A percentile compares a stretch with the other conserved stretches of the same genome.
These are phyloP conservation scores for Sinosuthora webbiana DNA, from an alignment of 2,113 vertebrate genomes.

Conservation along the genomic window DNA sequence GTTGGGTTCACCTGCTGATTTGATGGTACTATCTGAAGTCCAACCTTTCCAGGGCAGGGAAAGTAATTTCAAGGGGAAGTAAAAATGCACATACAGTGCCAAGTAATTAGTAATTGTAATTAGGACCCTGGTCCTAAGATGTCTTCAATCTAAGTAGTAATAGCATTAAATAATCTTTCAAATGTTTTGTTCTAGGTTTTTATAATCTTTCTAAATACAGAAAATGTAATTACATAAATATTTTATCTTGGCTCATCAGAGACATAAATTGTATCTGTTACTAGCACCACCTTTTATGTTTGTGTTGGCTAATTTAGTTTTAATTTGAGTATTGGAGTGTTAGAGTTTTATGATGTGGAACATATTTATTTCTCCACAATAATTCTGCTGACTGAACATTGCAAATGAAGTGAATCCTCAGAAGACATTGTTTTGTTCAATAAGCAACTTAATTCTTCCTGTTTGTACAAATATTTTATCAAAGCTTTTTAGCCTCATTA, in stretches of 20 bases:
- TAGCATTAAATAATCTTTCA: background rate
- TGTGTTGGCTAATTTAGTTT: conserved; percentile 13
- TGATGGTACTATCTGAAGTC: background rate
- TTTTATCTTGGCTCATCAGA: background rate
- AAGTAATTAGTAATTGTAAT: conserved; percentile 14
- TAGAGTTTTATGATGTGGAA: background rate
- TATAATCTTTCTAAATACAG: background rate
- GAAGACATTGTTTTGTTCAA: conserved; percentile 9
- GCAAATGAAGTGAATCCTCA: conserved; percentile 6
- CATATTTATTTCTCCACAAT: background rate
- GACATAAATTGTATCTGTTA: background rate
- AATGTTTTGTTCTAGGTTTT: background rate
- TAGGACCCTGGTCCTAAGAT: background rate
- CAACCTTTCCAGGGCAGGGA: background rate
- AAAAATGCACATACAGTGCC: background rate
- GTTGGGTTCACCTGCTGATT: background rate
- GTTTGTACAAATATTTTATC: conserved; percentile 15
- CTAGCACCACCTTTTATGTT: background rate
- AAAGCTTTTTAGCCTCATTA: conserved; percentile 17
- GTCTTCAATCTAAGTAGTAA: background rate
- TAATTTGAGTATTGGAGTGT: background rate
- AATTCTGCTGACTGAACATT: conserved; percentile 26
- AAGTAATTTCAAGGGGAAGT: background rate
- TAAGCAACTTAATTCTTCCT: conserved; percentile 9
- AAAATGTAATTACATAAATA: background rate